Evolutionary conservation across 2,113 vertebrate genomes (phyloP), one percentile per base, ranked within the genome.

Genomic region (Smithornis capensis): DNA sequence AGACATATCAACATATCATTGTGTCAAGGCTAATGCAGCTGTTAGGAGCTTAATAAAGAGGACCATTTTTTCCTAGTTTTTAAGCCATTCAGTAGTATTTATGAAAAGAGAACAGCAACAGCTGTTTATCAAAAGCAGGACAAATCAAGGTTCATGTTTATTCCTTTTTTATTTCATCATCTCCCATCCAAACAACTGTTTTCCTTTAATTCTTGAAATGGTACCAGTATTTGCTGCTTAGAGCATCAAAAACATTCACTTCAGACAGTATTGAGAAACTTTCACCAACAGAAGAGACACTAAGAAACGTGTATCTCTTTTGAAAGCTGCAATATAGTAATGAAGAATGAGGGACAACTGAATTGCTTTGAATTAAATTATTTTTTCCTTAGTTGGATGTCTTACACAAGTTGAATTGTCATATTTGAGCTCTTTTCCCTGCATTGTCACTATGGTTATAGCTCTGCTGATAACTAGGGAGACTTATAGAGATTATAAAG

Each of bases 1-100:
- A 91, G 47, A 81, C 28, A 90, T 83, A 63, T 59, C 22, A 63
- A 92, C 64, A 80, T 92, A 90, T 42, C 59, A 42, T 12, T 71
- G 60, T 38, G 56, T 75, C 68, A 93, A 94, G 79, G 33, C 71
- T 81, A 90, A 88, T 49, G 71, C 88, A 96, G 83, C 90, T 94
- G 90, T 88, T 81, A 78, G 0, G 3, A 83, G 19, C 53, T 89
- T 84, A 91, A 86, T 83, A 86, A 83, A 80, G 38, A 88, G 14
- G n/a, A 63, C 10, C 2, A 12, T 83, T 50, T 83, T 45, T 2
- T 2, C 33, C 49, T 47, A 27, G 15, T 74, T 87, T 90, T 93
- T 64, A 83, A 67, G 21, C 38, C 69, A 50, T 47, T 83, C 9
- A 33, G 21, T 65, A 69, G 28, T 88, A 60, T 59, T 89, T 82